These are phyloP conservation scores for Phalanger gymnotis DNA, from an alignment of 2,797 vertebrate genomes.

Conservation along the genomic window DNA sequence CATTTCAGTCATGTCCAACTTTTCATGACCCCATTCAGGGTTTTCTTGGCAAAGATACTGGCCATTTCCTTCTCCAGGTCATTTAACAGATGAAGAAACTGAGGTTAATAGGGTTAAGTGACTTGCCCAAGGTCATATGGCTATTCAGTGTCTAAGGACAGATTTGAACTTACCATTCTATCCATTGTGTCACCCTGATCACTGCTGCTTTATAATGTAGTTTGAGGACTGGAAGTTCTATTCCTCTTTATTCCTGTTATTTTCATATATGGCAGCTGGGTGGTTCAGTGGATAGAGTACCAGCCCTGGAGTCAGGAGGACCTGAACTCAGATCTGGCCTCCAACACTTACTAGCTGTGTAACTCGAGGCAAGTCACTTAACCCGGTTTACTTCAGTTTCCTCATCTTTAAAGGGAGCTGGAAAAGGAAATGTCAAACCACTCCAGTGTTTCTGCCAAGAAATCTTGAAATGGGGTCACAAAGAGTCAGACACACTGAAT, in stretches of 20 bases:
- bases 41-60: too few species aligned
- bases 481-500: neutral
- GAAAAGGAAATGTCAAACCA: neutral
- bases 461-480: neutral
- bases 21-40: too few species aligned
- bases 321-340: neutral
- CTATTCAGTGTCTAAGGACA: too few species aligned
- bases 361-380: neutral
- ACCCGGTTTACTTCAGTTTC: neutral
- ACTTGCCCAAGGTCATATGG: too few species aligned
- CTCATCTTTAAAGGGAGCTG: neutral
- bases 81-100: too few species aligned
- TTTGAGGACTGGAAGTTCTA: neutral
- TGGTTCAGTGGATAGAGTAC: too few species aligned
- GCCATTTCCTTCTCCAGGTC: too few species aligned
- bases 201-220: neutral
- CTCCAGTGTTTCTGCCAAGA: neutral
- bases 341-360: neutral
- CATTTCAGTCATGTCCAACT: too few species aligned
- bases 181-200: neutral
- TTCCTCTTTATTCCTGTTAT: neutral
- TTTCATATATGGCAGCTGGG: too few species aligned
- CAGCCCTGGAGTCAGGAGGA: neutral
- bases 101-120: too few species aligned
- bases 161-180: too few species aligned